phyloP scores from a whole-genome alignment of 2,888 invertebrate genomes.

The Cataglyphis altisquamis region DNA sequence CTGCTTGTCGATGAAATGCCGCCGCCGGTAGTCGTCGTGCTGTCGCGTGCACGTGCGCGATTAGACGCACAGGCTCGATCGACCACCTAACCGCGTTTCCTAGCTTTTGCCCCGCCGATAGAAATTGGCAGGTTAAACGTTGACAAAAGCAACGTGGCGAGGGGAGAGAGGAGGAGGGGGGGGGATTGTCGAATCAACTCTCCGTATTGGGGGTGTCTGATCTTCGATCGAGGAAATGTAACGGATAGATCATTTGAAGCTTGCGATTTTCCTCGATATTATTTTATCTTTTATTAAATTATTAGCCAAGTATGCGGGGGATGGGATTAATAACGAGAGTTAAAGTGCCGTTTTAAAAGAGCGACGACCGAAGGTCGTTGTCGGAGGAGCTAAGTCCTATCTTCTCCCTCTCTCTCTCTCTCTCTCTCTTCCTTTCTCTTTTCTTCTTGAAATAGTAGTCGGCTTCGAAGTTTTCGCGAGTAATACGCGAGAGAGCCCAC shows the following conservation, averaged over 20 bases:
- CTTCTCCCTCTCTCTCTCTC: background rate
- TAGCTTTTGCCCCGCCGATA: constrained; percentile 64
- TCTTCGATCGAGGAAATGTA: background rate
- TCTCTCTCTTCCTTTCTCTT: background rate
- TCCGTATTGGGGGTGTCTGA: background rate
- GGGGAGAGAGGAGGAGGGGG: too few relatives aligned
- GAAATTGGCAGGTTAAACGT: constrained; percentile 66
- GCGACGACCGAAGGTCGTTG: background rate
- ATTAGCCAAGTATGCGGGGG: background rate
- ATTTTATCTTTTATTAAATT: background rate
- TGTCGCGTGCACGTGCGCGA: constrained; percentile 58
- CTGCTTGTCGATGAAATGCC: constrained; percentile 71
- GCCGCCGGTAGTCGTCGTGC: constrained; percentile 50
- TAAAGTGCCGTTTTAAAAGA: background rate
- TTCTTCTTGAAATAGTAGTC: background rate
- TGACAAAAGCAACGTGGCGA: constrained; percentile 37
- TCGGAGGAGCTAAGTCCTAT: background rate
- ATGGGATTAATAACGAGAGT: background rate
- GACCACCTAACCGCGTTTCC: constrained; percentile 56
- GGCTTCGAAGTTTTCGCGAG: constrained; percentile 31
- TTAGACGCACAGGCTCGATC: constrained; percentile 63
- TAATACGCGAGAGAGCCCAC: constrained; percentile 27
- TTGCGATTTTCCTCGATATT: background rate
- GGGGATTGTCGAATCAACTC: background rate
- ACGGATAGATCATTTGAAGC: background rate